Percentiles rank a stretch among this genome's conserved stretches.
phyloP scores from a whole-genome alignment of 2,888 invertebrate genomes.

The Tiliacea citrago region DNA sequence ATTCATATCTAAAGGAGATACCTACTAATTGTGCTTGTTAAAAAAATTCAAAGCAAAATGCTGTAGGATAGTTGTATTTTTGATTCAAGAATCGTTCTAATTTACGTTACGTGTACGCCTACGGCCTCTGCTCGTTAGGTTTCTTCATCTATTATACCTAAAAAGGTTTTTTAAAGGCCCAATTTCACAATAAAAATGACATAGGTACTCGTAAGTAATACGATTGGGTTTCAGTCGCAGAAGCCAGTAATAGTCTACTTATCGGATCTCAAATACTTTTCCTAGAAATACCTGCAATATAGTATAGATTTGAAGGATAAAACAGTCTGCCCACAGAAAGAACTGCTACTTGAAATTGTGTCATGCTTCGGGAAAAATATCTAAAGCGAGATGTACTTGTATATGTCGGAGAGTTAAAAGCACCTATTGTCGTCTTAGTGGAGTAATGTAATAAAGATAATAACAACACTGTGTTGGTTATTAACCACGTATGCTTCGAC shows the following conservation, averaged over 20 bases:
- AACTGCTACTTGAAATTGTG: constrained; percentile 34
- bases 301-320: constrained; percentile 32
- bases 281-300: not conserved
- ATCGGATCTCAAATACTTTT: not conserved
- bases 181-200: not conserved
- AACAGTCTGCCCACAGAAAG: constrained; percentile 15
- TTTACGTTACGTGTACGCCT: no score
- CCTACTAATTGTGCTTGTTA: no score
- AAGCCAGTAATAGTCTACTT: not conserved
- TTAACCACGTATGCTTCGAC: not conserved
- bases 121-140: not conserved
- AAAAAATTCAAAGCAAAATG: not conserved
- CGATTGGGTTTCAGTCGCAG: not conserved
- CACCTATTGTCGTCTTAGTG: constrained; percentile 21
- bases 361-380: constrained; percentile 27
- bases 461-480: not conserved
- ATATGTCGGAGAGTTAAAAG: constrained; percentile 10
- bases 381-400: constrained; percentile 19
- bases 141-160: not conserved
- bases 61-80: not conserved
- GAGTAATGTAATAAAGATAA: constrained; percentile 13
- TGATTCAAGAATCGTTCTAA: no score
- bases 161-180: no score
- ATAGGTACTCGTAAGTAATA: not conserved
- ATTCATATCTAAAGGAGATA: not conserved